Evolutionary conservation across 2,888 invertebrate species (phyloP).

Genomic region (Cyaniris semiargus): DNA sequence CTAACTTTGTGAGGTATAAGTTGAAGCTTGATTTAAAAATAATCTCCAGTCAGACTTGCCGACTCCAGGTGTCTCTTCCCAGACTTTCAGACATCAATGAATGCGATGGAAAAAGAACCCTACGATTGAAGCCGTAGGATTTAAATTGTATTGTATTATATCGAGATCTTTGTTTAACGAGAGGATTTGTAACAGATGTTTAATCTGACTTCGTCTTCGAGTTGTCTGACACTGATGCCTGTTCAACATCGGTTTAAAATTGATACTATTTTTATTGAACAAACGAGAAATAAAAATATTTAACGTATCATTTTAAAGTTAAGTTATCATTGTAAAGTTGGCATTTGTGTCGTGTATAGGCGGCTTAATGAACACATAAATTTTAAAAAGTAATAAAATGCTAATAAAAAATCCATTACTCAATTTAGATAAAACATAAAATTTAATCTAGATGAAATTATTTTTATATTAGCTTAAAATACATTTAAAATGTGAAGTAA

Average conservation of each 20-base stretch:
- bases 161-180: constrained; percentile 59
- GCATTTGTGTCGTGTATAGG: neutral
- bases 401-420: constrained; percentile 8
- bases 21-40: constrained; percentile 61
- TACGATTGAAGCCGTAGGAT: neutral
- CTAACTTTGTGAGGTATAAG: constrained; percentile 49
- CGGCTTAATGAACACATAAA: neutral
- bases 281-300: neutral
- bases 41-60: constrained; percentile 56
- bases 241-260: constrained; percentile 25
- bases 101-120: neutral
- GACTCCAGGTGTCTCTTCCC: constrained; percentile 58
- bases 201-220: constrained; percentile 55
- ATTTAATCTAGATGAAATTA: constrained; percentile 10
- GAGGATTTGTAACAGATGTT: constrained; percentile 61
- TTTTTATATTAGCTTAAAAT: neutral
- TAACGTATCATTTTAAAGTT: neutral
- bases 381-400: neutral
- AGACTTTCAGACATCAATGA: constrained; percentile 43
- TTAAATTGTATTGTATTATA: constrained; percentile 53
- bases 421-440: neutral
- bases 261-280: neutral
- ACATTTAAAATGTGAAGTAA: constrained; percentile 10
- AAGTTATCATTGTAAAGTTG: no score
- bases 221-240: constrained; percentile 39